A percentile compares a stretch with the other conserved stretches of the same genome.
These are phyloP conservation scores for Eira barbara DNA, from an alignment of 2,113 vertebrate genomes.

Conservation along the genomic window DNA sequence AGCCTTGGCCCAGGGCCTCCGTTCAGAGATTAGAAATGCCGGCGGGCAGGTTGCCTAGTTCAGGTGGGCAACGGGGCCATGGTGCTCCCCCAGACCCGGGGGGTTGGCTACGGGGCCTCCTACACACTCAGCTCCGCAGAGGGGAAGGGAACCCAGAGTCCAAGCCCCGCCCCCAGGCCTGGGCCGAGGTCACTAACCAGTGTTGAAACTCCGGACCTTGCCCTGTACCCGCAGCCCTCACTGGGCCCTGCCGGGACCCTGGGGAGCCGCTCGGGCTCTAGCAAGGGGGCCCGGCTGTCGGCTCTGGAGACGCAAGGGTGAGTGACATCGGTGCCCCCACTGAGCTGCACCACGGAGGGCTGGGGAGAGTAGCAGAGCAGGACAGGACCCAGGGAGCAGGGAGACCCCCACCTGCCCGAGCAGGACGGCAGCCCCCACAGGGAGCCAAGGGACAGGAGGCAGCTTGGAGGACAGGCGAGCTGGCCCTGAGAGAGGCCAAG, in stretches of 20 bases:
- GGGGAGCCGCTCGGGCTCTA: no score
- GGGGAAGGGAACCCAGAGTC: neutral
- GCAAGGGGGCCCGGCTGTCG: no score
- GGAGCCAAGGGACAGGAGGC: neutral
- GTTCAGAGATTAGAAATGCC: neutral
- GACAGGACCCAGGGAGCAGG: no score
- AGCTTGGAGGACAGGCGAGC: neutral
- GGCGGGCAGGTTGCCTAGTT: neutral
- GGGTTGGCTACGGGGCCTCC: neutral
- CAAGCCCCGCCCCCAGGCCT: neutral
- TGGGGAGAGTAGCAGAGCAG: no score
- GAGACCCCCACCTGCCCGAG: neutral
- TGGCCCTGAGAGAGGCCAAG: neutral
- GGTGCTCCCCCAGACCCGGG: neutral
- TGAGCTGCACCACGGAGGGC: no score
- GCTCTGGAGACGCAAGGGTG: no score
- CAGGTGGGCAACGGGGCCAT: neutral
- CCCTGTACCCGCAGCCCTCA: no score
- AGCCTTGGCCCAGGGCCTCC: neutral
- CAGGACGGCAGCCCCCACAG: neutral
- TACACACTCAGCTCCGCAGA: neutral
- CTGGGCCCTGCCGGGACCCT: no score
- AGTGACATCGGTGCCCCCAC: no score
- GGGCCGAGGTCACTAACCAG: neutral
- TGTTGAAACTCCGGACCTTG: neutral